These are phyloP conservation scores for Acropternis orthonyx DNA, from an alignment of 2,797 vertebrate genomes.

Conservation along the genomic window DNA sequence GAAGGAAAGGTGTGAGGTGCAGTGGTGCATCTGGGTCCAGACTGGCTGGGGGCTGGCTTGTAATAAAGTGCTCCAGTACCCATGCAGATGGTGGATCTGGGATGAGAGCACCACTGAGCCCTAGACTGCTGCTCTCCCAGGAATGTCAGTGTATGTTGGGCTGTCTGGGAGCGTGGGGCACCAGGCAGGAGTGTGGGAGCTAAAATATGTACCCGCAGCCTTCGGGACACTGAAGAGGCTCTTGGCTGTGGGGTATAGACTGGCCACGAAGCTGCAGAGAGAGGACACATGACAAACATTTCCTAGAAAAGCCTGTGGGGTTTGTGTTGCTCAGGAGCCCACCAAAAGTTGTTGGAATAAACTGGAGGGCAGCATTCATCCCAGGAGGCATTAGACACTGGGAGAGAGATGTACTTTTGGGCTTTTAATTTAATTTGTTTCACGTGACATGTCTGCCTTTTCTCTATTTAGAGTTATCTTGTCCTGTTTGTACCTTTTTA, in stretches of 20 bases:
- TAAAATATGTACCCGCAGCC: not conserved
- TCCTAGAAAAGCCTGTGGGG: not conserved
- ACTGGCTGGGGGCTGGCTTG: not conserved
- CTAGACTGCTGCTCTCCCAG: not conserved
- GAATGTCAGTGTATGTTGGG: fast-evolving
- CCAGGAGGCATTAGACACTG: not conserved
- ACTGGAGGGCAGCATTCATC: not conserved
- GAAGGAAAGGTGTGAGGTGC: not conserved
- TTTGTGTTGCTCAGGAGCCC: not conserved
- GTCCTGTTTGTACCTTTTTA: not conserved
- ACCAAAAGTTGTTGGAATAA: not conserved
- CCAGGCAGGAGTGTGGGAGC: not conserved
- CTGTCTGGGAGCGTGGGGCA: not conserved
- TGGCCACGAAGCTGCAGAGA: not conserved
- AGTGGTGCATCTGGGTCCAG: not conserved
- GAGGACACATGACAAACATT: not conserved
- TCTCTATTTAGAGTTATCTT: constrained; percentile 22
- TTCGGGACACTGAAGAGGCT: not conserved
- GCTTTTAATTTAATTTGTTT: constrained; percentile 20
- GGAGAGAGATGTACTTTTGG: not conserved
- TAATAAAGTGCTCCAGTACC: not conserved
- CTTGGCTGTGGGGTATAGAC: not conserved
- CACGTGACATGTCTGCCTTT: not conserved
- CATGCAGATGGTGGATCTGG: not conserved
- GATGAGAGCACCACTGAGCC: not conserved